phyloP scores from a whole-genome alignment of 2,113 vertebrate species.

The Orcinus orca region DNA sequence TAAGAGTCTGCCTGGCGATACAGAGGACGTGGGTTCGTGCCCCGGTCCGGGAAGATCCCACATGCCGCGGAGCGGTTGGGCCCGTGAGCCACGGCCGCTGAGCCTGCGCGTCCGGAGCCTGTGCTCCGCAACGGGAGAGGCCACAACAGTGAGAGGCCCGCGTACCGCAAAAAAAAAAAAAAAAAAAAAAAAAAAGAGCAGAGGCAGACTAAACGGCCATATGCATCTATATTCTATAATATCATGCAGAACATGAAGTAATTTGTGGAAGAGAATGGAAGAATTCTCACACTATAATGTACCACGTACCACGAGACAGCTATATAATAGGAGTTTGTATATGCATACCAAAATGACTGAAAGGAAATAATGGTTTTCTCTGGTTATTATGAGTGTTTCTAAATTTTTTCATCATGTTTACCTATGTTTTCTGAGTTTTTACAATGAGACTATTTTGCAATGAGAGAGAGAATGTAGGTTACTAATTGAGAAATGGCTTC shows the following conservation, averaged over 20 bases:
- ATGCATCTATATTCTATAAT: background rate
- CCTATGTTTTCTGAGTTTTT: background rate
- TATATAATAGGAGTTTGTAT: background rate
- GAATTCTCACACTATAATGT: background rate
- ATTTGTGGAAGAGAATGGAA: background rate
- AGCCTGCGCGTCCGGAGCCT: too few species aligned
- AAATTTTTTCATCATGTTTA: background rate
- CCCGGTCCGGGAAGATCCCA: too few species aligned
- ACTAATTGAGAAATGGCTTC: background rate
- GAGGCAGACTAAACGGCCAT: background rate
- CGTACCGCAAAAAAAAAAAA: too few species aligned
- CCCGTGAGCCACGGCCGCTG: too few species aligned
- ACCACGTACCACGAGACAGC: background rate
- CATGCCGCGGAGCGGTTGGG: too few species aligned
- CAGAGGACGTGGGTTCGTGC: fast-evolving
- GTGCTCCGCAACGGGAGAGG: too few species aligned
- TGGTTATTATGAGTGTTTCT: background rate
- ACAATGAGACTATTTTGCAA: background rate
- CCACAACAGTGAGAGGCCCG: too few species aligned
- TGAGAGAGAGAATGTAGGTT: background rate
- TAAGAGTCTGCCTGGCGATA: too few species aligned
- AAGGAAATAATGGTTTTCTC: background rate
- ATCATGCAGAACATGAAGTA: background rate
- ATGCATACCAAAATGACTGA: background rate
- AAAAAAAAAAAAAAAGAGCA: background rate